Percentiles rank a stretch among this genome's conserved stretches.
These are phyloP conservation scores for Gastrophryne carolinensis DNA, from an alignment of 2,797 vertebrate genomes.

Conservation along the genomic window DNA sequence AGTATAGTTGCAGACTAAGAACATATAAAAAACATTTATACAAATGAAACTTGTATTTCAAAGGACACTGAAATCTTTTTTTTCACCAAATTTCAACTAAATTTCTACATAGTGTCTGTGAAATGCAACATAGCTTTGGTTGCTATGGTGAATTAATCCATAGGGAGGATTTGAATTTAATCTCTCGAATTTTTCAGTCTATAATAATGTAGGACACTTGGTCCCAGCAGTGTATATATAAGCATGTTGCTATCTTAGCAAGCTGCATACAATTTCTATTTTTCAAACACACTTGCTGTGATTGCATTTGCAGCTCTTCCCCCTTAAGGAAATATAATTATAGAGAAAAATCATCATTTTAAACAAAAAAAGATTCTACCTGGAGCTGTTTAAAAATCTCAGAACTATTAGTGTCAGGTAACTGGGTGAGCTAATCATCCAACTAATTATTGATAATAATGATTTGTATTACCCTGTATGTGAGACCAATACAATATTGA, in stretches of 20 bases:
- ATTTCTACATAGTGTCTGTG: slow-evolving; percentile 14
- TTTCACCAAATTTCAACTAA: neutral
- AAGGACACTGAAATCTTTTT: neutral
- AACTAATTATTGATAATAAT: too few species aligned
- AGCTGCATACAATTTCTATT: neutral
- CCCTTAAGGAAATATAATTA: too few species aligned
- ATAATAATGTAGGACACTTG: slow-evolving; percentile 29
- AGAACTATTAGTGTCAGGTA: too few species aligned
- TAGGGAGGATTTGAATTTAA: slow-evolving; percentile 30
- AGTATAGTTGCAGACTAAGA: too few species aligned
- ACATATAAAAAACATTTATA: neutral
- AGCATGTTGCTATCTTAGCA: neutral
- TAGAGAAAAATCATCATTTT: too few species aligned
- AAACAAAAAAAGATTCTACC: too few species aligned
- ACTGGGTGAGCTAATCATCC: too few species aligned
- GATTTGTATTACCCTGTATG: too few species aligned
- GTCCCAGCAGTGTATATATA: slow-evolving; percentile 11
- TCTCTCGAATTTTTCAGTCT: slow-evolving; percentile 13
- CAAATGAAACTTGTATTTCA: neutral
- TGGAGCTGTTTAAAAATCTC: too few species aligned
- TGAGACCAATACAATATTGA: too few species aligned
- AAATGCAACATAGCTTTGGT: slow-evolving; percentile 19
- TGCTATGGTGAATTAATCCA: slow-evolving; percentile 40
- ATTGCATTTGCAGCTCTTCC: too few species aligned
- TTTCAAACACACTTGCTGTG: neutral